phyloP scores from a whole-genome alignment of 1,140 invertebrate genomes.

The Diuraphis noxia region DNA sequence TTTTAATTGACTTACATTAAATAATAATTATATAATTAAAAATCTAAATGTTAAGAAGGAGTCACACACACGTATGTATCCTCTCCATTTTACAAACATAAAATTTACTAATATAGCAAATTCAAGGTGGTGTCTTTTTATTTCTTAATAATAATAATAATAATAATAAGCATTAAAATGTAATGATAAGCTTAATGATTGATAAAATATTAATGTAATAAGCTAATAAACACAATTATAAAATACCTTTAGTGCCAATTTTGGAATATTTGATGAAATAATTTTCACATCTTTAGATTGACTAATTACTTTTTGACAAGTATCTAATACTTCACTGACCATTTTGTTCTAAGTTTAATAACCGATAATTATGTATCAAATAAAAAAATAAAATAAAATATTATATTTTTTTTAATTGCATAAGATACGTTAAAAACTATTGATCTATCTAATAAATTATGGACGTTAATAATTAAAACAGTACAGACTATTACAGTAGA shows the following conservation, averaged over 20 bases:
- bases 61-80: no score
- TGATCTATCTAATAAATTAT: no score
- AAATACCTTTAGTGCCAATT: conserved; percentile 38
- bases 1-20: not conserved
- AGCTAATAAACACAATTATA: not conserved
- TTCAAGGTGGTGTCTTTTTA: no score
- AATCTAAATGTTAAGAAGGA: not conserved
- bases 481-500: no score
- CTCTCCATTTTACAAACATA: no score
- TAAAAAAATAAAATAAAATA: no score
- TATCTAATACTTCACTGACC: conserved; percentile 21
- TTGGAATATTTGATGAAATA: not conserved
- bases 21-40: not conserved
- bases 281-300: conserved; percentile 47
- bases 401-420: no score
- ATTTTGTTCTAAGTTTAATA: conserved; percentile 60
- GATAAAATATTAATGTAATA: not conserved
- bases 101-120: no score
- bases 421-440: no score
- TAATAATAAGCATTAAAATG: not conserved
- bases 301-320: conserved; percentile 31
- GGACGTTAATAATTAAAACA: no score
- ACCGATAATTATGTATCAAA: no score
- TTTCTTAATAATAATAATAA: no score
- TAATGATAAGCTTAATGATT: not conserved